phyloP scores from a whole-genome alignment of 2,113 vertebrate species.

The Axis porcinus region DNA sequence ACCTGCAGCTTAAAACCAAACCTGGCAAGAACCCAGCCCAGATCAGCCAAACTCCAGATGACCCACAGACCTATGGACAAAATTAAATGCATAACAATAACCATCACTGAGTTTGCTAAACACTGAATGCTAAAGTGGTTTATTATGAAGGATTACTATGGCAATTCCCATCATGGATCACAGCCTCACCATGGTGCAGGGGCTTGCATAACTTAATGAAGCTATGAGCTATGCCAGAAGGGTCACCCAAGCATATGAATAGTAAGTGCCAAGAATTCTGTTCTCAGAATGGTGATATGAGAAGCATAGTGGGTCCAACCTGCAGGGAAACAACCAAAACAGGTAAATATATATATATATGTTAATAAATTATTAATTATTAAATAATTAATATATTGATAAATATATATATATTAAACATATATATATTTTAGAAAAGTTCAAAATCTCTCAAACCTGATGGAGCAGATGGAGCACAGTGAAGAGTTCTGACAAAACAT shows the following conservation, averaged over 20 bases:
- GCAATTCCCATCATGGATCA: fast-evolving
- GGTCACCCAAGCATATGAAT: background rate
- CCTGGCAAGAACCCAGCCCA: background rate
- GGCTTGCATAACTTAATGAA: background rate
- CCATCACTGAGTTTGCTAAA: background rate
- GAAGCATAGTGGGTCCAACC: background rate
- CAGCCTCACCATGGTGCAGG: background rate
- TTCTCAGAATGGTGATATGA: background rate
- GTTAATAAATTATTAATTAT: no score
- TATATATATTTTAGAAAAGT: background rate
- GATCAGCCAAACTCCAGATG: background rate
- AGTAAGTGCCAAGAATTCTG: background rate
- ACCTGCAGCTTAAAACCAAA: background rate
- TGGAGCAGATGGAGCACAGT: background rate
- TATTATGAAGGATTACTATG: background rate
- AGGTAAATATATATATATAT: background rate
- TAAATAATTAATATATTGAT: background rate
- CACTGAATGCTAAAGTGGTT: background rate
- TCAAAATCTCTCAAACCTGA: background rate
- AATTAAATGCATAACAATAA: background rate
- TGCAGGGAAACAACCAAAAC: background rate
- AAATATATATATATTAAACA: background rate
- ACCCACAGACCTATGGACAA: background rate
- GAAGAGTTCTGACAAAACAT: background rate
- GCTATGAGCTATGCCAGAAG: background rate